Conservation (phyloP, 2,113 vertebrate species). For the Danio rerio region DNA sequence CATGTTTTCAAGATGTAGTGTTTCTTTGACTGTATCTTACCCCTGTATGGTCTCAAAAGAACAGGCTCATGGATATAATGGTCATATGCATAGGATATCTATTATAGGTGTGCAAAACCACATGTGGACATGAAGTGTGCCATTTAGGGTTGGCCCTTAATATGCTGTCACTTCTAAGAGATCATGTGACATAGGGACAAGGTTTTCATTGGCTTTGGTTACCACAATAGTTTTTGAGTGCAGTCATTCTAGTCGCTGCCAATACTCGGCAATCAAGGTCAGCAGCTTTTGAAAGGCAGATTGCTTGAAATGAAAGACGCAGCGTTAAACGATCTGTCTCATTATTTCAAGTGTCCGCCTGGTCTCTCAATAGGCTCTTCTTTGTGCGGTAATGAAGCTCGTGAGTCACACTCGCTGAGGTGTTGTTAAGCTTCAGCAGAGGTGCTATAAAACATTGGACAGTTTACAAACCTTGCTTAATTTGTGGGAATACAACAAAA, state of each 20-base stretch:
- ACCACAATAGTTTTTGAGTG: neutral
- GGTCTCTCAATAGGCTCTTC: constrained; percentile 3
- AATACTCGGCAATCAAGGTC: constrained; percentile 58
- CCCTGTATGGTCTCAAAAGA: too few species aligned
- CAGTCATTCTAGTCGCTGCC: constrained; percentile 7
- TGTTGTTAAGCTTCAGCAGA: neutral
- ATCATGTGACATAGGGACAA: constrained; percentile 1
- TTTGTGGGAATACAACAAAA: neutral
- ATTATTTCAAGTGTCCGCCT: constrained; percentile 15
- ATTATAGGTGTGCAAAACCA: too few species aligned
- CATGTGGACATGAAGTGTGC: too few species aligned
- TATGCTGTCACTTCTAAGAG: neutral
- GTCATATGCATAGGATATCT: too few species aligned
- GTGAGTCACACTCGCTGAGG: neutral
- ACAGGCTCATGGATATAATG: too few species aligned
- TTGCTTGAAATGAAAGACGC: constrained; percentile 49
- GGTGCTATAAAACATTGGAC: neutral
- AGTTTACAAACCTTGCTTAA: neutral
- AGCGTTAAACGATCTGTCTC: constrained; percentile 61
- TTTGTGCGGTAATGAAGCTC: constrained; percentile 8
- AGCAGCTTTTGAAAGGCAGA: constrained; percentile 47
- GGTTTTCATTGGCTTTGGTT: constrained; percentile 7
- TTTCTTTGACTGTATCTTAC: too few species aligned
- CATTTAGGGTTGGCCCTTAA: too few species aligned
- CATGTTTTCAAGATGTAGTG: too few species aligned